Evolutionary conservation across 2,113 vertebrate genomes (phyloP), one percentile per base, ranked within the genome.

Genomic region (Melanocharis versteri): DNA sequence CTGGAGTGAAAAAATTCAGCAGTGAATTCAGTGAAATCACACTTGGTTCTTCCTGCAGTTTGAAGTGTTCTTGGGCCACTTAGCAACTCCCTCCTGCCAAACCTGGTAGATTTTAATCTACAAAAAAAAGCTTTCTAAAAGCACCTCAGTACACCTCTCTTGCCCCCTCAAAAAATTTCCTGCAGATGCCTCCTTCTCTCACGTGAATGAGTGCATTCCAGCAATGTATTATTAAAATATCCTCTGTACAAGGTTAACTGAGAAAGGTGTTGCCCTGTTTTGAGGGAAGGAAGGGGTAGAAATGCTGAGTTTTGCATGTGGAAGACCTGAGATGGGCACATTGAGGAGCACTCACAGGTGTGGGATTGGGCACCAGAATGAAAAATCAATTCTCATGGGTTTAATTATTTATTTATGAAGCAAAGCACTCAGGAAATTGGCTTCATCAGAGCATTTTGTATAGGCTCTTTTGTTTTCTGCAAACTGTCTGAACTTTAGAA

Each of bases 281-380:
- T 30, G 42, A 61, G 22, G 11, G 40, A 23, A 28, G n/a, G 17
- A 65, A 64, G 10, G 20, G 7, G 3, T 58, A n/a, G 28, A 76
- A 69, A 28, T 54, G 11, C 3, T 28, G 7, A 13, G 9, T 22
- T 23, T 57, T 44, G 6, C n/a, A 3, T 16, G 12, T 28, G 31
- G 26, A 35, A 61, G 3, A 1, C 13, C 13, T 50, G 13, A 60
- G 26, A 13, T 37, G 4, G 31, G 9, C 1, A 3, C 6, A 3
- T 1, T 51, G 15, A n/a, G 45, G 53, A n/a, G 42, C 10, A 5
- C 18, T 75, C 2, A 1, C 3, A 54, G 57, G 23, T 42, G 23
- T 13, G 51, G 45, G 17, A 15, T 73, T 5, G 15, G 26, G 24
- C 28, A n/a, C 31, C 11, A 40, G 27, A 72, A 77, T 27, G 27